These are phyloP conservation scores for Plagodis pulveraria DNA, from an alignment of 2,888 invertebrate genomes.

Conservation along the genomic window DNA sequence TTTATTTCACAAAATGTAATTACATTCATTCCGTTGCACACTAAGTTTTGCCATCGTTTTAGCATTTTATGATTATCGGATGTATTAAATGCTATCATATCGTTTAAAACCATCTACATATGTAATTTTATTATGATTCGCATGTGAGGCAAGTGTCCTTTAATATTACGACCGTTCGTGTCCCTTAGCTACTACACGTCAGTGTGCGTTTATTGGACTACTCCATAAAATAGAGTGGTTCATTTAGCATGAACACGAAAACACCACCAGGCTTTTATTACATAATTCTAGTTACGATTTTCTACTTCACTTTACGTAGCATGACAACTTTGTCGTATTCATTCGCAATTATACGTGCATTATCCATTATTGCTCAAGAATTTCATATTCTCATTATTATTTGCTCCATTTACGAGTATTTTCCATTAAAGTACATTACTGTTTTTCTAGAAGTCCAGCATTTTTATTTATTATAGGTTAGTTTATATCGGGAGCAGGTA, in stretches of 20 bases:
- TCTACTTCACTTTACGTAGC: conserved; percentile 51
- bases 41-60: conserved; percentile 48
- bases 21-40: conserved; percentile 40
- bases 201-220: conserved; percentile 66
- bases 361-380: conserved; percentile 53
- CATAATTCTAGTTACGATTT: conserved; percentile 66
- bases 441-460: conserved; percentile 50
- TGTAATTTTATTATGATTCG: conserved; percentile 68
- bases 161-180: conserved; percentile 60
- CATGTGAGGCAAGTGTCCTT: conserved; percentile 74
- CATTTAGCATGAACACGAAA: conserved; percentile 66
- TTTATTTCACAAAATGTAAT: conserved; percentile 29
- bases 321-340: conserved; percentile 54
- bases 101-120: conserved; percentile 64
- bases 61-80: conserved; percentile 51
- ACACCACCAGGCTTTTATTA: conserved; percentile 64
- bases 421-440: conserved; percentile 52
- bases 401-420: conserved; percentile 50
- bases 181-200: conserved; percentile 59
- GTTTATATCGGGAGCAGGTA: conserved; percentile 73
- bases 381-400: conserved; percentile 48
- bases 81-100: conserved; percentile 50
- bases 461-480: conserved; percentile 53
- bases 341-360: conserved; percentile 55
- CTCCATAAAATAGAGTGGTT: conserved; percentile 75